These are phyloP conservation scores for Sebastolobus altivelis DNA, from an alignment of 2,797 vertebrate genomes.

Conservation along the genomic window DNA sequence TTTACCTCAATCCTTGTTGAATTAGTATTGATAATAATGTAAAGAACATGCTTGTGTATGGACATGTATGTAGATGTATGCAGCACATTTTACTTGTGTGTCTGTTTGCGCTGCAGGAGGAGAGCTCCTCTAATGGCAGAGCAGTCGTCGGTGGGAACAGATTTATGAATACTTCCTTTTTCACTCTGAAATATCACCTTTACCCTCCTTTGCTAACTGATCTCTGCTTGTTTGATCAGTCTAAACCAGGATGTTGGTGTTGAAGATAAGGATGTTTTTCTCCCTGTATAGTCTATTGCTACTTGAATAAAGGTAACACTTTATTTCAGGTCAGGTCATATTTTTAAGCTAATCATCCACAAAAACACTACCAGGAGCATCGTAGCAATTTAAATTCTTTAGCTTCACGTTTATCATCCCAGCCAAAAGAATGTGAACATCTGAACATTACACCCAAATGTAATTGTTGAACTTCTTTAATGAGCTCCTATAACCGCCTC, in stretches of 20 bases:
- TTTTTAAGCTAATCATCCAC: neutral
- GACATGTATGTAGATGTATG: neutral
- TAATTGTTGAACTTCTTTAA: neutral
- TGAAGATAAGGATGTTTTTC: conserved; percentile 10
- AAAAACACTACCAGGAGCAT: neutral
- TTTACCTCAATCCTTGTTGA: neutral
- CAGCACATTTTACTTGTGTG: neutral
- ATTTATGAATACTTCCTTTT: conserved; percentile 37
- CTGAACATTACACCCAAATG: neutral
- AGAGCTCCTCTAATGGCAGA: conserved; percentile 17
- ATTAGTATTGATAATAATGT: neutral
- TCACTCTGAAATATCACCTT: conserved; percentile 5
- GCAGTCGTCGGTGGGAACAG: conserved; percentile 15
- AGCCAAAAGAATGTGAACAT: neutral
- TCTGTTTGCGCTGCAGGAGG: conserved; percentile 2
- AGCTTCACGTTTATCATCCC: neutral
- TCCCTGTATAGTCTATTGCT: neutral
- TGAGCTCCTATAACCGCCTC: too few relatives aligned
- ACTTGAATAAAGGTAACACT: neutral
- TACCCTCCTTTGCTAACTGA: neutral
- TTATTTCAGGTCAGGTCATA: neutral
- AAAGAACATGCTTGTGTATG: neutral
- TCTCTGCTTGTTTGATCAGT: conserved; percentile 31
- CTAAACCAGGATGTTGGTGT: conserved; percentile 5
- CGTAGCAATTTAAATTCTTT: neutral